These are phyloP conservation scores for Adineta ricciae DNA, from an alignment of 2,888 invertebrate genomes.

Conservation along the genomic window DNA sequence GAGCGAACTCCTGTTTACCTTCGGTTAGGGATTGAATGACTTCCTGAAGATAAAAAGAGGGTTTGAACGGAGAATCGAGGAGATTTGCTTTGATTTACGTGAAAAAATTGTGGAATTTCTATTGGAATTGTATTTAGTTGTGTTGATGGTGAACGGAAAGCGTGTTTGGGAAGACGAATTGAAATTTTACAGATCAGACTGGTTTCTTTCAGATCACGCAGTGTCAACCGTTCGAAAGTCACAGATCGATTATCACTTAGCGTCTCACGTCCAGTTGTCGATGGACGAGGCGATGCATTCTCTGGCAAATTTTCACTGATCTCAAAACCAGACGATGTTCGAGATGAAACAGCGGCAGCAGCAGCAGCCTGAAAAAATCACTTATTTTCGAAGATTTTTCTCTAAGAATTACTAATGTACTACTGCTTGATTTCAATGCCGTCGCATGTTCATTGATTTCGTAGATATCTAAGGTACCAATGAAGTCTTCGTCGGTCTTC, in stretches of 20 bases:
- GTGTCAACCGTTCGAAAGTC: not conserved
- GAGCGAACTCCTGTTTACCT: not conserved
- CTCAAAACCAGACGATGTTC: not conserved
- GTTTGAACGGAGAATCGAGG: no score
- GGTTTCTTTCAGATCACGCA: not conserved
- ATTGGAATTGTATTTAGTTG: not conserved
- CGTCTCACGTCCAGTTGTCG: not conserved
- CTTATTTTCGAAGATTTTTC: no score
- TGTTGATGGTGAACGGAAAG: not conserved
- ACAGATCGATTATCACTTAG: not conserved
- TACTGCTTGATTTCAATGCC: not conserved
- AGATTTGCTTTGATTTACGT: not conserved
- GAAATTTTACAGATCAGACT: not conserved
- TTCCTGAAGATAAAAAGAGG: not conserved
- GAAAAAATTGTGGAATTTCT: not conserved
- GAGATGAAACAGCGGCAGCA: not conserved
- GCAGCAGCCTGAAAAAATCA: no score
- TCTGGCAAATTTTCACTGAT: not conserved
- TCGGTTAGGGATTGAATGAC: not conserved
- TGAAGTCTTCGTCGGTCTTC: not conserved
- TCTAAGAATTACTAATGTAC: no score
- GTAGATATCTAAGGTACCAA: not conserved
- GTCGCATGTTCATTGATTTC: not conserved
- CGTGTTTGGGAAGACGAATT: not conserved
- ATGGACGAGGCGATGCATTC: not conserved